Evolutionary conservation across 2,888 invertebrate species (phyloP).

Genomic region (Perizoma flavofasciatum): DNA sequence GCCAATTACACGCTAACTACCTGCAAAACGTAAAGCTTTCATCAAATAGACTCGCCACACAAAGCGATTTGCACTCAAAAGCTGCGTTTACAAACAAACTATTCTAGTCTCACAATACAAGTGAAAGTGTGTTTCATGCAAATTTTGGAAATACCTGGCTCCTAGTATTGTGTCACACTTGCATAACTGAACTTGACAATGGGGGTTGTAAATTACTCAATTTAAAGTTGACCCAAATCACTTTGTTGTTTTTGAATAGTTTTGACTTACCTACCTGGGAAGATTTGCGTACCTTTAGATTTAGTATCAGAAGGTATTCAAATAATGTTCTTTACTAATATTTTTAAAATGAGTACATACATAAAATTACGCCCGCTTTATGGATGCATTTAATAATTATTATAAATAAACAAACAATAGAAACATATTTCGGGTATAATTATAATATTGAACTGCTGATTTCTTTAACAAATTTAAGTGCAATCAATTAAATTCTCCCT

Average conservation of each 20-base stretch:
- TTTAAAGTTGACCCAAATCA: conserved; percentile 58
- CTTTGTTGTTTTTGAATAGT: conserved; percentile 42
- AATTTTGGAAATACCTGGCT: conserved; percentile 54
- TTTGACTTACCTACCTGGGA: conserved; percentile 60
- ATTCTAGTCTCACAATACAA: conserved; percentile 67
- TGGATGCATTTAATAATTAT: too few species aligned
- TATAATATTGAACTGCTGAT: too few species aligned
- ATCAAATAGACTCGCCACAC: conserved; percentile 9
- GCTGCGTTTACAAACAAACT: conserved; percentile 52
- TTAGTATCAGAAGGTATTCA: background rate
- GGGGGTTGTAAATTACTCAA: conserved; percentile 62
- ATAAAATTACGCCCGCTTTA: too few species aligned
- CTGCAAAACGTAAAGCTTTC: conserved; percentile 4
- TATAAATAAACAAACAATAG: too few species aligned
- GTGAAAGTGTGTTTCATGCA: conserved; percentile 74
- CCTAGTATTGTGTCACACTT: conserved; percentile 43
- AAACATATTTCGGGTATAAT: too few species aligned
- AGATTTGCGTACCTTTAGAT: background rate
- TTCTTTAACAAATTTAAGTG: too few species aligned
- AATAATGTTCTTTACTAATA: too few species aligned
- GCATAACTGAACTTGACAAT: conserved; percentile 65
- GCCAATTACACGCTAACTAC: conserved; percentile 13
- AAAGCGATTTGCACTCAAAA: conserved; percentile 39
- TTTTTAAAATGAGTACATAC: too few species aligned
- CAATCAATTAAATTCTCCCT: too few species aligned